phyloP scores from a whole-genome alignment of 2,888 invertebrate genomes.

The Eupithecia dodoneata region DNA sequence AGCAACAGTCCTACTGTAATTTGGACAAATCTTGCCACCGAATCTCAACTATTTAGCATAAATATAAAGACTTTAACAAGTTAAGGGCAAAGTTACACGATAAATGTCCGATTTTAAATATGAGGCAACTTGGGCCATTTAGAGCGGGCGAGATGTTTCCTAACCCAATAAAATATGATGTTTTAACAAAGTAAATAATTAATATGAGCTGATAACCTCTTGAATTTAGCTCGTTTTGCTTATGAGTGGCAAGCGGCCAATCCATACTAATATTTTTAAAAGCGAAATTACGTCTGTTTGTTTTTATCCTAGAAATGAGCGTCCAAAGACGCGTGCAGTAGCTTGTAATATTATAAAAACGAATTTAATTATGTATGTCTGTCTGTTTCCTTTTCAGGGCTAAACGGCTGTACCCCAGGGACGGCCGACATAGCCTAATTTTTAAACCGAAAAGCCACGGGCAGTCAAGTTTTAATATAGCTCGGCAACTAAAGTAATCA shows the following conservation, averaged over 20 bases:
- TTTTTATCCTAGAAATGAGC: too few relatives aligned
- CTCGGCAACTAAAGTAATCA: neutral
- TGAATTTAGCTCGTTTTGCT: neutral
- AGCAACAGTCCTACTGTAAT: neutral
- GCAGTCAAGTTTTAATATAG: neutral
- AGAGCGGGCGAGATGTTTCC: too few relatives aligned
- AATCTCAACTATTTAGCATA: constrained; percentile 4
- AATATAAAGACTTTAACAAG: neutral
- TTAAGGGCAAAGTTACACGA: neutral
- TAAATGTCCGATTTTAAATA: neutral
- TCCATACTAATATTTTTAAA: neutral
- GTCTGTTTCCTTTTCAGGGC: too few relatives aligned
- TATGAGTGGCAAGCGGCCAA: neutral
- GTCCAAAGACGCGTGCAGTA: too few relatives aligned
- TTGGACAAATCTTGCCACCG: neutral
- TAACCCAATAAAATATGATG: neutral
- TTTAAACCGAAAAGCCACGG: too few relatives aligned
- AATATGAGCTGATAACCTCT: neutral
- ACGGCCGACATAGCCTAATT: too few relatives aligned
- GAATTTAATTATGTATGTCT: too few relatives aligned
- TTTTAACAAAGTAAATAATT: neutral
- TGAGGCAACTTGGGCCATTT: too few relatives aligned
- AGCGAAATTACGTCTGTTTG: too few relatives aligned
- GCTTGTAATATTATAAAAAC: too few relatives aligned
- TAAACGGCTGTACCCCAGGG: too few relatives aligned